These are phyloP conservation scores for Hippasteria phrygiana DNA, from an alignment of 53 echinoderm and acorn worm genomes.

Conservation along the genomic window DNA sequence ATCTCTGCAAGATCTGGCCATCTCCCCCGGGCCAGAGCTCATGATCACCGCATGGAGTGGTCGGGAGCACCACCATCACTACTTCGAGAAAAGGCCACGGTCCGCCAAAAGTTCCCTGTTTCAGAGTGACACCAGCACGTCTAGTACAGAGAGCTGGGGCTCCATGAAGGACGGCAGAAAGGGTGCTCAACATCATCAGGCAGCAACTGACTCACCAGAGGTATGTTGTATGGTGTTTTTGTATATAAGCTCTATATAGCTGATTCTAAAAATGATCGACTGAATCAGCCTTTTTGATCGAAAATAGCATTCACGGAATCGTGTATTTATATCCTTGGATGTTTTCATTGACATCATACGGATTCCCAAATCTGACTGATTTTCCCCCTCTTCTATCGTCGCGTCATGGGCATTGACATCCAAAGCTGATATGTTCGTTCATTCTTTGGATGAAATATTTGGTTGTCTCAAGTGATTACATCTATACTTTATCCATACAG, in stretches of 20 bases:
- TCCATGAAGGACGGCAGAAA: constrained; percentile 15
- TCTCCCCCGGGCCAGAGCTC: constrained; percentile 79
- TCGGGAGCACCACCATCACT: constrained; percentile 41
- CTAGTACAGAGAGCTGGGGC: constrained; percentile 47
- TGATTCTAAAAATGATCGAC: too few species aligned
- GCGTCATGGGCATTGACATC: too few species aligned
- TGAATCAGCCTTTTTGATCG: too few species aligned
- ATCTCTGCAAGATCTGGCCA: constrained; percentile 71
- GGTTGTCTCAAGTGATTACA: too few species aligned
- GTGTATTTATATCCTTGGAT: too few species aligned
- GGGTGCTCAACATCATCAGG: neutral
- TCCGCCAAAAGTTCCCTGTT: constrained; percentile 31
- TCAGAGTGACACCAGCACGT: constrained; percentile 32
- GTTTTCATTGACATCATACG: too few species aligned
- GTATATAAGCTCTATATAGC: too few species aligned
- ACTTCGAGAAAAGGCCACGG: constrained; percentile 27
- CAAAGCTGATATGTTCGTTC: too few species aligned
- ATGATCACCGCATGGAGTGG: constrained; percentile 63
- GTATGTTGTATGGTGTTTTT: neutral
- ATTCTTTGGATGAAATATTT: too few species aligned
- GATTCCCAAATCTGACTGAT: too few species aligned
- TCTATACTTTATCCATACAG: neutral
- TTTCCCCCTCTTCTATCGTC: too few species aligned
- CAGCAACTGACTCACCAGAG: neutral
- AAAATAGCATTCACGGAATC: too few species aligned